Percentiles rank a stretch among this genome's conserved stretches.
phyloP scores from a whole-genome alignment of 1,140 invertebrate genomes.

The Lepidurus packardi region DNA sequence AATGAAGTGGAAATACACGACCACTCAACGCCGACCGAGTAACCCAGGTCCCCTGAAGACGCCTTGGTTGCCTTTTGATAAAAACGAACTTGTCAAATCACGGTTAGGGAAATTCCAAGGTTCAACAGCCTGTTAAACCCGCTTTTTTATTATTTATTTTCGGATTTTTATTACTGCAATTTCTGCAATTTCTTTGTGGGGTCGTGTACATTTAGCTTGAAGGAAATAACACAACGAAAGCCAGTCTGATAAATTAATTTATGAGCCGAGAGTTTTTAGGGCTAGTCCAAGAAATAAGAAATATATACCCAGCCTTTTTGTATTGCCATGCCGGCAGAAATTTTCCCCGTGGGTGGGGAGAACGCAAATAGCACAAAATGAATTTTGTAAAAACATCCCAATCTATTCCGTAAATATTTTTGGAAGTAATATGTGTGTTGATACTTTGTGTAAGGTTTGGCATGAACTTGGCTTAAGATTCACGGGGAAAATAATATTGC shows the following conservation, averaged over 20 bases:
- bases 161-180: not conserved
- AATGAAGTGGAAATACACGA: conserved; percentile 25
- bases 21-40: not conserved
- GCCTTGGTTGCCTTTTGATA: conserved; percentile 30
- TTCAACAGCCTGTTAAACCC: not conserved
- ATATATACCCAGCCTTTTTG: not conserved
- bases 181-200: conserved; percentile 5
- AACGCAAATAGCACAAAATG: too few species aligned
- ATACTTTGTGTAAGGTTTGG: not conserved
- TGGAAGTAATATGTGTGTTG: not conserved
- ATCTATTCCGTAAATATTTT: not conserved
- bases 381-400: too few species aligned
- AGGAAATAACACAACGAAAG: conserved; percentile 2
- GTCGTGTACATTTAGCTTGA: not conserved
- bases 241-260: conserved; percentile 14
- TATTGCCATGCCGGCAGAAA: not conserved
- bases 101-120: conserved; percentile 30
- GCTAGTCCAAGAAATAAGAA: not conserved
- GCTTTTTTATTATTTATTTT: conserved; percentile 7
- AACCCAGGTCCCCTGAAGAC: conserved; percentile 6
- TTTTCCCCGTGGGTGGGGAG: too few species aligned
- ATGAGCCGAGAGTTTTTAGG: conserved; percentile 15
- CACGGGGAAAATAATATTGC: not conserved
- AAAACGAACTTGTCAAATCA: conserved; percentile 31
- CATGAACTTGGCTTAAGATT: not conserved